Conservation (phyloP, 2,113 vertebrate genomes). For the Bagarius yarrelli region DNA sequence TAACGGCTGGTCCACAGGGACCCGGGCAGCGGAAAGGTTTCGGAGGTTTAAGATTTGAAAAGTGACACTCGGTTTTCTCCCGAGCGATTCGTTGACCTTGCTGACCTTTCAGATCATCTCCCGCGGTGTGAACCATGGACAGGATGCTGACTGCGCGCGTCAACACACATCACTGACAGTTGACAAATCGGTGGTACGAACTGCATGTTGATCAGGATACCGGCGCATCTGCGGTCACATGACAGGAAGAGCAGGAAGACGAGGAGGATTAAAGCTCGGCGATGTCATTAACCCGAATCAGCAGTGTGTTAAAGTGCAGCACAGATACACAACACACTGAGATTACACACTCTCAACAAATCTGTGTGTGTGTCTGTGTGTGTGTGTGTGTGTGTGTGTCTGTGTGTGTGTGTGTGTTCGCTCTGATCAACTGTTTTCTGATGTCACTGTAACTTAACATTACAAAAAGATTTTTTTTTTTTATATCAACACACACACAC, state of each 20-base stretch:
- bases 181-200: constrained; percentile 70
- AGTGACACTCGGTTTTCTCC: neutral
- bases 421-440: too few species aligned
- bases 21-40: neutral
- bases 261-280: neutral
- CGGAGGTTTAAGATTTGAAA: neutral
- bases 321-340: too few species aligned
- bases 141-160: constrained; percentile 69
- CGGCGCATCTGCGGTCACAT: constrained; percentile 53
- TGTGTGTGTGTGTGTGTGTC: too few species aligned
- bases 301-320: neutral
- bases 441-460: too few species aligned
- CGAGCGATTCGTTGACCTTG: neutral
- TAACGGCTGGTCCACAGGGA: neutral
- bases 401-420: too few species aligned
- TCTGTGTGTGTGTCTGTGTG: too few species aligned
- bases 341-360: too few species aligned
- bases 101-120: constrained; percentile 55
- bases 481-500: too few species aligned
- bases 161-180: constrained; percentile 60
- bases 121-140: constrained; percentile 54
- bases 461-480: too few species aligned
- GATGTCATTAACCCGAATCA: constrained; percentile 25
- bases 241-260: neutral
- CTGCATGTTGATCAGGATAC: constrained; percentile 63